phyloP scores from a whole-genome alignment of 2,113 vertebrate genomes.

The Columbina picui region DNA sequence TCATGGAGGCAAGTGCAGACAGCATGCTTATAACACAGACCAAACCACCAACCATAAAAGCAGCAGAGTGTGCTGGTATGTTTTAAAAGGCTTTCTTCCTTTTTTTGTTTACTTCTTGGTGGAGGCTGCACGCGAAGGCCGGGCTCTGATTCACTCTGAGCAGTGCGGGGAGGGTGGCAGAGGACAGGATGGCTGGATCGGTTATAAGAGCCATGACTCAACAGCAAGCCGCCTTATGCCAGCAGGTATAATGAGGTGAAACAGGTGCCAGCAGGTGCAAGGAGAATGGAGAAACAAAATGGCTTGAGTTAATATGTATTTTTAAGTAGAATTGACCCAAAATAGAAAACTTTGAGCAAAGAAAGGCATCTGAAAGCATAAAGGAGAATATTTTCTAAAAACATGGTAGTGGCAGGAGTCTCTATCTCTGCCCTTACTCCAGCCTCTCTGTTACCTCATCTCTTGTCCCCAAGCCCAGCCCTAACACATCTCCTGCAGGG shows the following conservation, averaged over 20 bases:
- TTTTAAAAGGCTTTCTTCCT: neutral
- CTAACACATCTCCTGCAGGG: neutral
- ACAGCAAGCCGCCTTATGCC: neutral
- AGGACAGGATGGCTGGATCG: neutral
- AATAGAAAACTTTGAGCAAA: neutral
- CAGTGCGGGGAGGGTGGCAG: neutral
- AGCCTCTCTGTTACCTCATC: fast-evolving
- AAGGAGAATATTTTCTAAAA: neutral
- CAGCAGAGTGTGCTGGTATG: neutral
- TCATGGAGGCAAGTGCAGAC: neutral
- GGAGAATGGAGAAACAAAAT: neutral
- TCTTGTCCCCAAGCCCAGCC: neutral
- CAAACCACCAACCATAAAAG: fast-evolving
- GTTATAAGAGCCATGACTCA: neutral
- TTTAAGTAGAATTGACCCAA: neutral
- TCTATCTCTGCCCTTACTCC: neutral
- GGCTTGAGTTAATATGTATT: neutral
- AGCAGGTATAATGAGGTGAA: neutral
- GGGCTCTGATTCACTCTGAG: neutral
- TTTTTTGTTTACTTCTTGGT: neutral
- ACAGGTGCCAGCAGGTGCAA: neutral
- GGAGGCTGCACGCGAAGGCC: neutral
- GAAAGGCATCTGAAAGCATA: neutral
- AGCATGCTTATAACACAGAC: neutral
- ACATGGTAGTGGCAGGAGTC: neutral